These are phyloP conservation scores for Danio jaintianensis DNA, from an alignment of 2,797 vertebrate genomes.

Conservation along the genomic window DNA sequence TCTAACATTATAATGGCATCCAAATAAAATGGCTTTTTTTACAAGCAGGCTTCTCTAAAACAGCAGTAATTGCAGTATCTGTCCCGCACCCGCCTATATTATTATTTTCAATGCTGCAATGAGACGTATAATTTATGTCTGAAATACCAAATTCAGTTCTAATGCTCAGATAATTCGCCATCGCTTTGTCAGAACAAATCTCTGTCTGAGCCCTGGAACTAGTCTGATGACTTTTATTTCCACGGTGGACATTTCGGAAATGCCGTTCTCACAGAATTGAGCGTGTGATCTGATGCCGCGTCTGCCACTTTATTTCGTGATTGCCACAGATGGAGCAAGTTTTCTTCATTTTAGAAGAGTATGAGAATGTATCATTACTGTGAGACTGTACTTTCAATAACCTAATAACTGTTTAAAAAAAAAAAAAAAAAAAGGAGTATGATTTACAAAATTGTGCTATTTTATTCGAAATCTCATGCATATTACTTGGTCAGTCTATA, in stretches of 20 bases:
- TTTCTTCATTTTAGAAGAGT: background rate
- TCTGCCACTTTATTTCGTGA: background rate
- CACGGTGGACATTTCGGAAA: background rate
- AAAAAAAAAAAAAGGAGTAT: too few relatives aligned
- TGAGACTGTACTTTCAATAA: background rate
- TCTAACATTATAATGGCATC: background rate
- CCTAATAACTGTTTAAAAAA: too few relatives aligned
- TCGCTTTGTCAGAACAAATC: background rate
- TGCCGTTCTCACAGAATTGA: background rate
- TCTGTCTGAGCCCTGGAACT: background rate
- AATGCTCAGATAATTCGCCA: background rate
- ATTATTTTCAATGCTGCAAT: background rate
- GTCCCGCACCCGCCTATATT: background rate
- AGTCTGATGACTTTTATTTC: background rate
- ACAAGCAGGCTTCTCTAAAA: background rate
- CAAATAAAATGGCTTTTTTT: slow-evolving; percentile 1
- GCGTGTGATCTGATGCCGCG: background rate
- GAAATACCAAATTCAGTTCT: background rate
- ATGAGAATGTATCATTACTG: background rate
- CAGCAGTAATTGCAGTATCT: slow-evolving; percentile 4
- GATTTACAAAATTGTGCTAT: too few relatives aligned
- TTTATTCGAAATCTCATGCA: too few relatives aligned
- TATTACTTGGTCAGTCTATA: too few relatives aligned
- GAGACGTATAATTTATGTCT: slow-evolving; percentile 16
- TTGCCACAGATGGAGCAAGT: background rate